These are phyloP conservation scores for Oxyura jamaicensis DNA, from an alignment of 2,113 vertebrate genomes.

Conservation along the genomic window DNA sequence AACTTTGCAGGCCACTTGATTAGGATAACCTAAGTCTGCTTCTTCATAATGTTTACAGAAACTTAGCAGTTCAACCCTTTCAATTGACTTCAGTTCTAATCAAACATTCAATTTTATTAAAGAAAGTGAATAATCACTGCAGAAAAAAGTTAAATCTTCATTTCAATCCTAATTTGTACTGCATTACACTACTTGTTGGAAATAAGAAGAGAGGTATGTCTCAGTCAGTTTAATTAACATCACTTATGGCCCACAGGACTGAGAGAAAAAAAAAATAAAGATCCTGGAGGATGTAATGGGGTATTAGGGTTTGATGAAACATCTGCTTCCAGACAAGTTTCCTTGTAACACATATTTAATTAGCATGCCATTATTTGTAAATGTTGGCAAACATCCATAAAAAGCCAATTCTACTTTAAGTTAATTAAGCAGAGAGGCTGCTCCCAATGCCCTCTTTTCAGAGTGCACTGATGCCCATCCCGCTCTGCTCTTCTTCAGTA, in stretches of 20 bases:
- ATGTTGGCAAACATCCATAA: slow-evolving; percentile 7
- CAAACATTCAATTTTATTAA: neutral
- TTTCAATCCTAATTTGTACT: neutral
- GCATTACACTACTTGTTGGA: neutral
- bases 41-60: neutral
- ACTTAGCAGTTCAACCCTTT: neutral
- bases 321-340: neutral
- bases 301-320: slow-evolving; percentile 5
- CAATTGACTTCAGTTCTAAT: neutral
- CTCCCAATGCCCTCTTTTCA: neutral
- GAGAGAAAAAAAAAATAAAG: neutral
- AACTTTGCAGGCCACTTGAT: neutral
- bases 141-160: neutral
- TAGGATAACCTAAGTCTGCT: neutral
- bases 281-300: neutral
- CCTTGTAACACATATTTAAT: neutral
- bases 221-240: slow-evolving; percentile 19
- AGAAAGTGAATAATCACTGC: neutral
- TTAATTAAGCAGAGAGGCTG: slow-evolving; percentile 1
- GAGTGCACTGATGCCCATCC: rapidly evolving
- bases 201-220: neutral
- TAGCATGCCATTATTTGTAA: neutral
- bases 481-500: rapidly evolving
- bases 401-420: neutral
- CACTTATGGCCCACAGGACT: neutral